Evolutionary conservation across 2,113 vertebrate genomes (phyloP).

Genomic region (Phaethornis superciliosus): DNA sequence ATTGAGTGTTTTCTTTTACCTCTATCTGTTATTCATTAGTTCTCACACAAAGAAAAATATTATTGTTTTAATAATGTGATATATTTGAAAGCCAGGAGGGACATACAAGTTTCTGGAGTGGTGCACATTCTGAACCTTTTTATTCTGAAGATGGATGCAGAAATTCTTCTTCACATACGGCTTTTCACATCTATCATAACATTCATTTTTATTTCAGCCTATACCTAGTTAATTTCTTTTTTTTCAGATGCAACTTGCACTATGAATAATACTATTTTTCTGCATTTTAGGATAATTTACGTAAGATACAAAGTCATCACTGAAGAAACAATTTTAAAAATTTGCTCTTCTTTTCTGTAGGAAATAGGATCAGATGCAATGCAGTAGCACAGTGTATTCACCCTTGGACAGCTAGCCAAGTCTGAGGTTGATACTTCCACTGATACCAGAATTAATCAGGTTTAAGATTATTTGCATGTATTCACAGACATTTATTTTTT

Average conservation of each 20-base stretch:
- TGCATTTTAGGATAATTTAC: background rate
- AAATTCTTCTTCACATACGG: background rate
- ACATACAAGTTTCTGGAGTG: background rate
- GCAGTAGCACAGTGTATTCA: background rate
- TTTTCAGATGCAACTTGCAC: background rate
- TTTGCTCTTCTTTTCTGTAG: background rate
- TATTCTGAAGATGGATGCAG: background rate
- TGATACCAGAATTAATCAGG: background rate
- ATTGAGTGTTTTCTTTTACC: background rate
- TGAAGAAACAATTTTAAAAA: background rate
- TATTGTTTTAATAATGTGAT: slow-evolving; percentile 14
- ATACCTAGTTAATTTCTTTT: background rate
- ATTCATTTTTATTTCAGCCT: slow-evolving; percentile 7
- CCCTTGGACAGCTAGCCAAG: background rate
- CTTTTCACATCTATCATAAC: background rate
- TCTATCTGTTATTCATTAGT: background rate
- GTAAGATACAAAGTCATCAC: background rate
- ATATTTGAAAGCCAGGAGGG: background rate
- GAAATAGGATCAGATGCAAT: background rate
- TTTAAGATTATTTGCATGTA: background rate
- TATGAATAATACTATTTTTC: background rate
- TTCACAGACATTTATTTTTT: background rate
- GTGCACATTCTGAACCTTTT: background rate
- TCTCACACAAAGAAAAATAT: background rate
- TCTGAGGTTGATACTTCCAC: background rate